Evolutionary conservation across 2,797 vertebrate genomes (phyloP), one percentile per base, ranked within the genome.

Genomic region (Pyrocephalus nanus): DNA sequence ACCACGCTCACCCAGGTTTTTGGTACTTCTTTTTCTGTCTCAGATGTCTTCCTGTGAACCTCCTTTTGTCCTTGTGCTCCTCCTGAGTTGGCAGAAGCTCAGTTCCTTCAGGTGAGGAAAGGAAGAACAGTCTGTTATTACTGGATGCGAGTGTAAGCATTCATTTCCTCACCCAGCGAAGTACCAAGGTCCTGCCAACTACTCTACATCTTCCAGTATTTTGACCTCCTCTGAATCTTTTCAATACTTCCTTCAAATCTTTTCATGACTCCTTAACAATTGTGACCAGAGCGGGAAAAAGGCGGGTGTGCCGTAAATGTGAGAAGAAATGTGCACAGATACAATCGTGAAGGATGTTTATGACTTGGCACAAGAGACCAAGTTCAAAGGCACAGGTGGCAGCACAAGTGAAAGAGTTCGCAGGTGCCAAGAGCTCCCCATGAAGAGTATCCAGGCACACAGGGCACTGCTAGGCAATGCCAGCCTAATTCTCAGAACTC

Each of bases 121-220:
- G 88, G 92, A 95, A 95, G 92, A 78, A 73, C 90, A 95, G 79
- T 66, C 73, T 96, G 94, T 92, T 88, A 86, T 86, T 93, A 86
- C 76, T 88, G 90, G 47, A 88, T 88, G 79, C 1, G 6, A 75
- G 50, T 22, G 58, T 15, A 95, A 96, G 70, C 54, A 66, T 61
- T 95, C 73, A 88, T 94, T 96, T 96, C 92, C 92, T 96, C 47
- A 70, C 70, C 82, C 76, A 84, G 80, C 0, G 0, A 94, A 96
- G 50, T 8, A 66, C 22, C 73, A 81, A 30, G 1, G 25, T 51
- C 20, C 58, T 96, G 88, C 95, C 92, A 96, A 34, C 79, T 83
- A n/a, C 47, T 38, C 67, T 57, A 15, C 4, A 0, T n/a, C 60
- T 88, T 84, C 76, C 83, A 66, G 55, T 14, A 53, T 73, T 90